Conservation (phyloP, 2,113 vertebrate species). For the Hyperoodon ampullatus region DNA sequence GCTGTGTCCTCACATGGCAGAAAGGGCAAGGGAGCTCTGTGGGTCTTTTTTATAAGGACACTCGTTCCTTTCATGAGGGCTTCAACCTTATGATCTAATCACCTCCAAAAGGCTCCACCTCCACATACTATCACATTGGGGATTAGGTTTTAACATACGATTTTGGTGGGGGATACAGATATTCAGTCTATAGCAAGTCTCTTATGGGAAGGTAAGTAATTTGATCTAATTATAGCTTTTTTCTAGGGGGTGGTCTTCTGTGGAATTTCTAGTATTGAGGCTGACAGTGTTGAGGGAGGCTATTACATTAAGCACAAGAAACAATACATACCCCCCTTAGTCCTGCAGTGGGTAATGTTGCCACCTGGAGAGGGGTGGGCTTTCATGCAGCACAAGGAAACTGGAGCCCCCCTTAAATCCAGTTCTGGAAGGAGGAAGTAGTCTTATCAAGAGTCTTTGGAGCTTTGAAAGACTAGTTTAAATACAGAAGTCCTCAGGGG, state of each 20-base stretch:
- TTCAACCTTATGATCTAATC: neutral
- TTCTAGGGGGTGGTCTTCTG: neutral
- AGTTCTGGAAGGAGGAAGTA: neutral
- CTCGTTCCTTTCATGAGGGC: neutral
- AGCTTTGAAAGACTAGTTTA: conserved; percentile 5
- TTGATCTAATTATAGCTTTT: neutral
- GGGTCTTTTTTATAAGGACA: neutral
- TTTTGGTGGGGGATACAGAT: neutral
- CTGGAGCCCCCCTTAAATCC: neutral
- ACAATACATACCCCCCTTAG: neutral
- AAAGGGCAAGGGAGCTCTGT: neutral
- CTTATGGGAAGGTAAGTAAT: neutral
- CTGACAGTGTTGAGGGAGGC: neutral
- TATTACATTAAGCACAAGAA: neutral
- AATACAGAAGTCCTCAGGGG: neutral
- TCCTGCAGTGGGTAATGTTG: neutral
- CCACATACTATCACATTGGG: neutral
- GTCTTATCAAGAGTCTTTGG: neutral
- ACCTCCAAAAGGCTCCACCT: neutral
- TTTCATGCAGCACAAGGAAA: neutral
- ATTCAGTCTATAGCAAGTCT: neutral
- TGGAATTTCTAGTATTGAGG: neutral
- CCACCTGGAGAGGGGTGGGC: neutral
- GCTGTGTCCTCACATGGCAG: neutral
- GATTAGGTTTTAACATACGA: neutral